Base-by-base conservation (phyloP, 2,888 invertebrate species). In the Eledona agricola region DNA sequence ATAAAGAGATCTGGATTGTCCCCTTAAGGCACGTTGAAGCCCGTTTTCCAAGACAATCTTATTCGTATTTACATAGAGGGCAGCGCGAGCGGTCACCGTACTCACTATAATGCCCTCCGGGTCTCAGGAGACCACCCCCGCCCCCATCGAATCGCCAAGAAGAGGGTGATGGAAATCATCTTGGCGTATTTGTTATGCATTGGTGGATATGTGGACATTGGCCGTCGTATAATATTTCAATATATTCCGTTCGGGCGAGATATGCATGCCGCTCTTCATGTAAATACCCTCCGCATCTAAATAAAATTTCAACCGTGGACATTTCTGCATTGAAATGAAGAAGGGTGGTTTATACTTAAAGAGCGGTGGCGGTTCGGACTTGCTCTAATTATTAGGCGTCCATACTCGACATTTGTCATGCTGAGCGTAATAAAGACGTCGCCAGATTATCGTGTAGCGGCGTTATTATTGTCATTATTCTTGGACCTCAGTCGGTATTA, bases 201-300 rank as follows among this genome's bases (percentile, higher is more conserved):
- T 75, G 75, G 72, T 72, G 71, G 69, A 67, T 69, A 64, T 70
- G 73, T 74, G 74, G 74, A 73, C 75, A 74, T 66, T 71, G 73
- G 67, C 69, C 72, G 69, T 58, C 59, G 74, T 71, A 75, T 75
- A 75, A 75, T 75, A 74, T 75, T 75, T 75, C 74, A 74, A 75
- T 75, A 74, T 75, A 74, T 72, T 71, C 53, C 59, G 55, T 46
- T 58, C 56, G 57, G 51, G 34, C 52, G 47, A 52, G 55, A 57
- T 57, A 51, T 55, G 53, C 54, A 57, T 51, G 55, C 60, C 60
- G 60, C 60, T 53, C 51, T 51, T 55, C 53, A 60, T 60, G 60
- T 60, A 60, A 60, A 60, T 60, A 60, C 47, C 47, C 35, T 25
- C 49, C 57, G 61, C 61, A 67, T 70, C 67, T 70, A 69, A 71